A percentile compares a stretch with the other conserved stretches of the same genome.
phyloP scores from a whole-genome alignment of 2,888 invertebrate genomes.

The Colletes collaris region DNA sequence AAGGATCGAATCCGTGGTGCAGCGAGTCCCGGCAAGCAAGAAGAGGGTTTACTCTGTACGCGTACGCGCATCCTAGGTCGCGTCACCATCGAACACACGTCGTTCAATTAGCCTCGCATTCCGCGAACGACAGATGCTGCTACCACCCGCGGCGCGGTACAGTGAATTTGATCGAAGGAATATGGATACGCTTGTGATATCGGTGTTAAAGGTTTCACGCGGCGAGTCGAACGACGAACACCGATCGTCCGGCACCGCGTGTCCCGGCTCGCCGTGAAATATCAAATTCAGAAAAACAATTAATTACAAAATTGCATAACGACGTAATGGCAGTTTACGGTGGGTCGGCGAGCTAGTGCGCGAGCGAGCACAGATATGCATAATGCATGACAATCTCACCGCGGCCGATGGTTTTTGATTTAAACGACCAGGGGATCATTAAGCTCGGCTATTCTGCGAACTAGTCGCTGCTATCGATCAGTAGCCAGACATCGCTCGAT shows the following conservation, averaged over 20 bases:
- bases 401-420: constrained; percentile 51
- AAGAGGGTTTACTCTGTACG: constrained; percentile 12
- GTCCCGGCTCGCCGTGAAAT: constrained; percentile 45
- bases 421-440: constrained; percentile 52
- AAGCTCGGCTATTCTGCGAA: constrained; percentile 39
- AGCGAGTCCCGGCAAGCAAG: neutral
- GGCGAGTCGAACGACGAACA: constrained; percentile 36
- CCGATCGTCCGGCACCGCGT: constrained; percentile 19
- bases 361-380: constrained; percentile 38
- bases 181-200: constrained; percentile 60
- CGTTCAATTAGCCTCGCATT: constrained; percentile 76
- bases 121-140: constrained; percentile 69
- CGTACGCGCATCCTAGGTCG: constrained; percentile 32
- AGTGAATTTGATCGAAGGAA: constrained; percentile 73
- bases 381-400: constrained; percentile 65
- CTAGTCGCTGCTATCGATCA: constrained; percentile 44
- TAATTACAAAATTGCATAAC: constrained; percentile 58
- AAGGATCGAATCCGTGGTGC: neutral
- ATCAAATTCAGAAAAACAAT: constrained; percentile 54
- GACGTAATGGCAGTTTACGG: constrained; percentile 17
- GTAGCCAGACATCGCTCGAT: constrained; percentile 44
- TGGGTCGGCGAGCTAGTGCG: neutral
- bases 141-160: constrained; percentile 69
- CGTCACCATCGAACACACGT: constrained; percentile 61
- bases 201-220: constrained; percentile 63